Evolutionary conservation across 2,797 vertebrate species (phyloP), one percentile per base, ranked within the genome.

Genomic region (Neosilurus hyrtlii): DNA sequence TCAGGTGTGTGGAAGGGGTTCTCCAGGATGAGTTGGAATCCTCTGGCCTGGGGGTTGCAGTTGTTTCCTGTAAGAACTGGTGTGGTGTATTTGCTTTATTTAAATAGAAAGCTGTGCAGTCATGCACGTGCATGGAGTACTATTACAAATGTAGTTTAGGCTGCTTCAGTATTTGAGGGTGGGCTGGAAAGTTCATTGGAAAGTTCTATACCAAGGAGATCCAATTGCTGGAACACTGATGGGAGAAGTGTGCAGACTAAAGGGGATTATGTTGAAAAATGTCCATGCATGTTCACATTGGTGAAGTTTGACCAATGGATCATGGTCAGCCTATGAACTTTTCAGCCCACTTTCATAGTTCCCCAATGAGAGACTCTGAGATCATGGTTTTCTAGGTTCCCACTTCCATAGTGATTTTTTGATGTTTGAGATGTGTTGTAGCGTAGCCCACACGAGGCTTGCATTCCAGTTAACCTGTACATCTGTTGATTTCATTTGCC

Each of bases 401-500:
- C 26, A n/a, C 11, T 30, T 37, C 20, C 6, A 14, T 22, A 37
- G 30, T 43, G 26, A 5, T 61, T 14, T 49, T 37, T 0, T 52
- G 49, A 43, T 30, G 10, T 77, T 16, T 62, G 37, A 24, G 14
- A 24, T 9, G 9, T 63, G 9, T 49, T 26, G 3, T 18, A 11
- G 22, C 56, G 22, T 15, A 20, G 14, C 1, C 0, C 70, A 16
- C 72, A 12, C 26, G 14, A 14, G 30, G 54, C 54, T 72, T 2
- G 18, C 3, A 0, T 57, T n/a, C 16, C 2, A n/a, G 7, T 76
- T 12, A 26, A 43, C 3, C 54, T 18, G 18, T 62, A 35, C 24
- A 3, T 70, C 66, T 79, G 37, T 20, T 71, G 76, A 2, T 63
- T 59, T 35, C 68, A 78, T 89, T 35, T 67, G 24, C 16, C 84